Evolutionary conservation across 2,113 vertebrate species (phyloP).

Genomic region (Calidris pygmaea): DNA sequence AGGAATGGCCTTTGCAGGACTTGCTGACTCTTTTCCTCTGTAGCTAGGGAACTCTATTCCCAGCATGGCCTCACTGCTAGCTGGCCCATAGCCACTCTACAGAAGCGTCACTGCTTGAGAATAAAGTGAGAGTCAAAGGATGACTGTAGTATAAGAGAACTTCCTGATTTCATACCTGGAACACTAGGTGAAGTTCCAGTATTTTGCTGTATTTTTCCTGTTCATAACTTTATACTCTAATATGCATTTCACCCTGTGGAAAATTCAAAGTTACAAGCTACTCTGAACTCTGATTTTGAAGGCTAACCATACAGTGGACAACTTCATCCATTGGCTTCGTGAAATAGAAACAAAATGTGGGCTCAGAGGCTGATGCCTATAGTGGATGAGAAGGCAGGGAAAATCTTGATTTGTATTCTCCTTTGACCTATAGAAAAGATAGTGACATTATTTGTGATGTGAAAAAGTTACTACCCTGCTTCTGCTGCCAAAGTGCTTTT

Average conservation of each 20-base stretch:
- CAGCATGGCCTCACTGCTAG: neutral
- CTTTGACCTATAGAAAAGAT: slow-evolving; percentile 31
- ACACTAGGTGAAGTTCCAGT: neutral
- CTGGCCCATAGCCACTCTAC: rapidly evolving
- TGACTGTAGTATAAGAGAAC: neutral
- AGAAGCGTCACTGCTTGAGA: neutral
- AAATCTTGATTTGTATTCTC: slow-evolving; percentile 20
- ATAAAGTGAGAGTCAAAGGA: neutral
- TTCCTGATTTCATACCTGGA: neutral
- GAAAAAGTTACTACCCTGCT: neutral
- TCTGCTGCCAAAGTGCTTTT: slow-evolving; percentile 1
- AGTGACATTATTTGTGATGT: neutral
- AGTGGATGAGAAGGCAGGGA: neutral
- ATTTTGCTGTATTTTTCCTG: neutral
- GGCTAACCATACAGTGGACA: neutral
- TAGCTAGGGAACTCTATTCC: neutral
- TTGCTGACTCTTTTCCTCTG: neutral
- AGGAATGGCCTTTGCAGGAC: neutral
- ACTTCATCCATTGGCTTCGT: neutral
- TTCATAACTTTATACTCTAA: neutral
- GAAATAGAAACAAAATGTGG: neutral
- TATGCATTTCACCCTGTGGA: neutral
- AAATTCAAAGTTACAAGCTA: neutral
- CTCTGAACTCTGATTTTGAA: neutral
- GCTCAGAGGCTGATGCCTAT: neutral